Percentiles rank a stretch among this genome's conserved stretches.
Evolutionary conservation across 2,797 vertebrate genomes (phyloP).

Genomic region (Phrynocephalus guinanensis): DNA sequence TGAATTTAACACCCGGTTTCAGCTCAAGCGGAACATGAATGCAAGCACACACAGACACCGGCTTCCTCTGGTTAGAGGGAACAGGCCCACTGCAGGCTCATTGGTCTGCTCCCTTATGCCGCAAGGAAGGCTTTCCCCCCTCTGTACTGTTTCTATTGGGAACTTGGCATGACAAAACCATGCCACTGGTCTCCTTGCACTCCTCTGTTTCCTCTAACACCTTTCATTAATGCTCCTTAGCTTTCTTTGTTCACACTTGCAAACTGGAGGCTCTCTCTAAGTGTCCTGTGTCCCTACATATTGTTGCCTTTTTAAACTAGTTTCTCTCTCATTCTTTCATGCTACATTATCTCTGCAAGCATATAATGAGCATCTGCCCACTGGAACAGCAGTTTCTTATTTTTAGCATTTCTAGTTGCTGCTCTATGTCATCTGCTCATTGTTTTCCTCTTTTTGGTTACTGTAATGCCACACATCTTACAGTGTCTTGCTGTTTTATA

Average conservation of each 20-base stretch:
- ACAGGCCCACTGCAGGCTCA: conserved; percentile 58
- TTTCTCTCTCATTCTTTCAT: conserved; percentile 11
- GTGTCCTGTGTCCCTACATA: neutral
- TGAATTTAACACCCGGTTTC: conserved; percentile 76
- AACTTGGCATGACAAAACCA: conserved; percentile 14
- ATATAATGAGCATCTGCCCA: conserved; percentile 18
- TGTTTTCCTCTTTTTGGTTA: conserved; percentile 41
- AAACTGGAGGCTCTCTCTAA: neutral
- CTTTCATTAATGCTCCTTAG: conserved; percentile 8
- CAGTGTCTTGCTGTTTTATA: conserved; percentile 48
- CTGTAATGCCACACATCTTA: neutral
- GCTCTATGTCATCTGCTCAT: neutral
- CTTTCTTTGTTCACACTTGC: neutral
- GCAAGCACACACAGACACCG: conserved; percentile 40
- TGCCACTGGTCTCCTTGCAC: conserved; percentile 14
- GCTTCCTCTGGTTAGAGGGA: conserved; percentile 68
- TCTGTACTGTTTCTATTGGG: conserved; percentile 28
- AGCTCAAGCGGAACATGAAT: conserved; percentile 73
- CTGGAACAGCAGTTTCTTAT: neutral
- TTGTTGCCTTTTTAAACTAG: conserved; percentile 3
- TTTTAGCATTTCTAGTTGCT: conserved; percentile 29
- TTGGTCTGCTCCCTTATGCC: conserved; percentile 67
- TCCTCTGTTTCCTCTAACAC: neutral
- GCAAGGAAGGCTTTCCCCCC: conserved; percentile 12
- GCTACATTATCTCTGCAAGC: neutral